Evolutionary conservation across 1,140 invertebrate genomes (phyloP).

Genomic region (Helicoverpa zea): DNA sequence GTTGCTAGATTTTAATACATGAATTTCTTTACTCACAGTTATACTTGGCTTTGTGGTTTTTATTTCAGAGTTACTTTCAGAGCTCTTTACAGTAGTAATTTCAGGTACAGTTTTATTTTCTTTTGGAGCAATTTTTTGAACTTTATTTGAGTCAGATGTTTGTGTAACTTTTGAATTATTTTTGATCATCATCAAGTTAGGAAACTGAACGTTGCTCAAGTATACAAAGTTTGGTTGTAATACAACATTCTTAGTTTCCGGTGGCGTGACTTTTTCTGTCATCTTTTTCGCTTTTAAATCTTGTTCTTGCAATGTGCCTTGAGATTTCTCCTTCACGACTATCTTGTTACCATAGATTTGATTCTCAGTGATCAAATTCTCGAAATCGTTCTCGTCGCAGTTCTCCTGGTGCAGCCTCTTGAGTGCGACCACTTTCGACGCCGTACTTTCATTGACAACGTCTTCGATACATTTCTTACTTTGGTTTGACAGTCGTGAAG

Average conservation of each 20-base stretch:
- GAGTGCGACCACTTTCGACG: slow-evolving; percentile 83
- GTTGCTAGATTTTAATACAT: slow-evolving; percentile 71
- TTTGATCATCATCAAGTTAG: slow-evolving; percentile 82
- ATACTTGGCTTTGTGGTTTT: slow-evolving; percentile 53
- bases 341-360: slow-evolving; percentile 87
- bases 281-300: slow-evolving; percentile 63
- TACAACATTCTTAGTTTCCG: slow-evolving; percentile 69
- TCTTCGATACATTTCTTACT: slow-evolving; percentile 78
- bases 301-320: slow-evolving; percentile 80
- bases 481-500: slow-evolving; percentile 77
- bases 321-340: slow-evolving; percentile 86
- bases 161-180: slow-evolving; percentile 68
- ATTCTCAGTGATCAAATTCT: slow-evolving; percentile 86
- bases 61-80: neutral
- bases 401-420: slow-evolving; percentile 83
- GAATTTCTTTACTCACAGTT: slow-evolving; percentile 68
- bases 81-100: slow-evolving; percentile 3
- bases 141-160: slow-evolving; percentile 59
- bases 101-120: slow-evolving; percentile 65
- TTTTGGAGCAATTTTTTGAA: slow-evolving; percentile 56
- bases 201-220: slow-evolving; percentile 82
- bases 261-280: slow-evolving; percentile 28
- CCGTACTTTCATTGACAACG: slow-evolving; percentile 65
- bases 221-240: slow-evolving; percentile 83
- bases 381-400: slow-evolving; percentile 85